phyloP scores from a whole-genome alignment of 2,888 invertebrate genomes.

The Eulithis prunata region DNA sequence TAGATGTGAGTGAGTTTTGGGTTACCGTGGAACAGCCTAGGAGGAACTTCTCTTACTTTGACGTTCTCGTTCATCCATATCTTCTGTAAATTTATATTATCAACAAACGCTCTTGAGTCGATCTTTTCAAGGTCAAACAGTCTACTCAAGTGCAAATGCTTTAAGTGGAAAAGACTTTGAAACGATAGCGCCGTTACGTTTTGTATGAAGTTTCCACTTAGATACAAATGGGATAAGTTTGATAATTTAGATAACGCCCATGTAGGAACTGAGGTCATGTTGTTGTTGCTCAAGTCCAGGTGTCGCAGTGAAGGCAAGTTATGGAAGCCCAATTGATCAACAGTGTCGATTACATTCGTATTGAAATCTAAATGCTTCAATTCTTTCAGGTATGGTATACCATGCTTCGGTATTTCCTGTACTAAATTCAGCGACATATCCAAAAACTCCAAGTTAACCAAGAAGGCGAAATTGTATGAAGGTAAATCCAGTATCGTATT shows the following conservation, averaged over 20 bases:
- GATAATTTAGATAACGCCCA: slow-evolving; percentile 90
- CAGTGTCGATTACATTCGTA: slow-evolving; percentile 89
- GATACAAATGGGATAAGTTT: slow-evolving; percentile 89
- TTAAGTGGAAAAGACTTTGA: slow-evolving; percentile 92
- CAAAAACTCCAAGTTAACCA: slow-evolving; percentile 88
- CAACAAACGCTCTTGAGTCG: slow-evolving; percentile 92
- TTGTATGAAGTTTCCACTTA: slow-evolving; percentile 91
- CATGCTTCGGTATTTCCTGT: slow-evolving; percentile 87
- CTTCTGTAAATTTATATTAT: slow-evolving; percentile 92
- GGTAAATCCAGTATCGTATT: slow-evolving; percentile 92
- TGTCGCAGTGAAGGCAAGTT: slow-evolving; percentile 89
- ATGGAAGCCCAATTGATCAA: slow-evolving; percentile 89
- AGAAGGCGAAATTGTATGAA: slow-evolving; percentile 86
- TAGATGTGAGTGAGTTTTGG: slow-evolving; percentile 90
- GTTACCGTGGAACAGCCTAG: slow-evolving; percentile 92
- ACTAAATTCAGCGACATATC: slow-evolving; percentile 92
- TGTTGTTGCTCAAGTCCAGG: slow-evolving; percentile 92
- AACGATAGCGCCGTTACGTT: slow-evolving; percentile 91
- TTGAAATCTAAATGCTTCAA: slow-evolving; percentile 88
- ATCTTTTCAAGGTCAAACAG: slow-evolving; percentile 87
- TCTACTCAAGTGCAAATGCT: slow-evolving; percentile 89
- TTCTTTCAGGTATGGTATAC: slow-evolving; percentile 89
- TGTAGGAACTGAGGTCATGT: slow-evolving; percentile 91
- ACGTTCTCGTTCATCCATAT: slow-evolving; percentile 92
- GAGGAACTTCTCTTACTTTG: slow-evolving; percentile 89